phyloP scores from a whole-genome alignment of 2,888 invertebrate species.

The Trypoxylon attenuatum region DNA sequence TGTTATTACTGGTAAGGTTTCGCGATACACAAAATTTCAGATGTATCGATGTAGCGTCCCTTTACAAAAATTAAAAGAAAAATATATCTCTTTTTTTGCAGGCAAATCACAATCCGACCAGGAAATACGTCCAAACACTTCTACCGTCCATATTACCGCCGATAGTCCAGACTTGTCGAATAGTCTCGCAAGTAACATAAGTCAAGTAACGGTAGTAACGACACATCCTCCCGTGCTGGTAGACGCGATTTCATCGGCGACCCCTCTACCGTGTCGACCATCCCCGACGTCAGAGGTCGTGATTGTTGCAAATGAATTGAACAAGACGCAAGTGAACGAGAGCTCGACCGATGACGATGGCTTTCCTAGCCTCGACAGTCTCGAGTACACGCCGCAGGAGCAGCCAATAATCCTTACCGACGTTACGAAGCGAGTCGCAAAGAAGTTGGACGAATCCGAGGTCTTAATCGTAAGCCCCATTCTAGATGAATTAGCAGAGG shows the following conservation, averaged over 20 bases:
- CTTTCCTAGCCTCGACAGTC: conserved; percentile 84
- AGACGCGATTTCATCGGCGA: conserved; percentile 83
- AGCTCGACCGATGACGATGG: conserved; percentile 85
- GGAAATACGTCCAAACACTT: conserved; percentile 74
- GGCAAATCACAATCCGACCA: conserved; percentile 62
- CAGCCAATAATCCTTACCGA: conserved; percentile 72
- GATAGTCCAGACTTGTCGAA: conserved; percentile 80
- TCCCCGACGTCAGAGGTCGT: conserved; percentile 84
- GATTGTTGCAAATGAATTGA: conserved; percentile 86
- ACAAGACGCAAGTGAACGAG: conserved; percentile 81
- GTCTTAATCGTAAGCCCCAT: conserved; percentile 88
- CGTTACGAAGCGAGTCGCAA: conserved; percentile 75
- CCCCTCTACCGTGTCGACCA: conserved; percentile 81
- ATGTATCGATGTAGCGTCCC: too few relatives aligned
- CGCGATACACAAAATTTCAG: too few relatives aligned
- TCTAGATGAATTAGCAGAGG: conserved; percentile 76
- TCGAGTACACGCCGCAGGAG: conserved; percentile 78
- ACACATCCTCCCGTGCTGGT: conserved; percentile 88
- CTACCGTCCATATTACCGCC: conserved; percentile 76
- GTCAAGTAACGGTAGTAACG: conserved; percentile 89
- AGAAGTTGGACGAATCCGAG: conserved; percentile 90
- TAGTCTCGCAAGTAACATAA: conserved; percentile 84
- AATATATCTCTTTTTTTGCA: conserved; percentile 16
- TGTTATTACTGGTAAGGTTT: conserved; percentile 67
- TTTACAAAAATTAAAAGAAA: too few relatives aligned